Conservation (phyloP, 2,113 vertebrate genomes). For the Sinocyclocheilus maitianheensis region DNA sequence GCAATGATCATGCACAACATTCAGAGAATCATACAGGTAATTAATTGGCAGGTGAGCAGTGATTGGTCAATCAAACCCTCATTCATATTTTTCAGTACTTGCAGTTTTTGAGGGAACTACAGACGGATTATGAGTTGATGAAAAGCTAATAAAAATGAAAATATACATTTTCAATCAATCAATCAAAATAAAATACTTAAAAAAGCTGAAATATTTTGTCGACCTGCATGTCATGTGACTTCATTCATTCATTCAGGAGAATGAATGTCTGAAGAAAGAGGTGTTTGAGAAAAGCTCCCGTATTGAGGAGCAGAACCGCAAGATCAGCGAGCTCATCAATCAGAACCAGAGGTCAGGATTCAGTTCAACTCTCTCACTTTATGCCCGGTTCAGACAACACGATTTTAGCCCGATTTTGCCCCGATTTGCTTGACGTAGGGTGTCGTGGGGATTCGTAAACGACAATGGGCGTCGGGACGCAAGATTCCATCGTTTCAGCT, state of each 20-base stretch:
- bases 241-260: slow-evolving; percentile 79
- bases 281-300: slow-evolving; percentile 92
- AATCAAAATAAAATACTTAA: background rate
- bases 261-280: slow-evolving; percentile 95
- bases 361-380: background rate
- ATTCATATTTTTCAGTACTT: background rate
- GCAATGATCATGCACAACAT: slow-evolving; percentile 94
- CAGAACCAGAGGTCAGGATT: slow-evolving; percentile 90
- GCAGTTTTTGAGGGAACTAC: background rate
- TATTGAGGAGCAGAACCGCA: slow-evolving; percentile 94
- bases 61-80: background rate
- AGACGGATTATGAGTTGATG: background rate
- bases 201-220: background rate
- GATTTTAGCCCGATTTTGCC: no score
- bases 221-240: background rate
- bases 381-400: no score
- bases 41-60: background rate
- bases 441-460: no score
- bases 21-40: slow-evolving; percentile 93
- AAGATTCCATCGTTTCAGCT: no score
- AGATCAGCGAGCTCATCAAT: slow-evolving; percentile 92
- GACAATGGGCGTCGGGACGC: no score
- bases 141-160: no score
- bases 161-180: no score
- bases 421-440: no score